A percentile compares a stretch with the other conserved stretches of the same genome.
phyloP scores from a whole-genome alignment of 2,113 vertebrate species.

The Lepidothrix coronata region DNA sequence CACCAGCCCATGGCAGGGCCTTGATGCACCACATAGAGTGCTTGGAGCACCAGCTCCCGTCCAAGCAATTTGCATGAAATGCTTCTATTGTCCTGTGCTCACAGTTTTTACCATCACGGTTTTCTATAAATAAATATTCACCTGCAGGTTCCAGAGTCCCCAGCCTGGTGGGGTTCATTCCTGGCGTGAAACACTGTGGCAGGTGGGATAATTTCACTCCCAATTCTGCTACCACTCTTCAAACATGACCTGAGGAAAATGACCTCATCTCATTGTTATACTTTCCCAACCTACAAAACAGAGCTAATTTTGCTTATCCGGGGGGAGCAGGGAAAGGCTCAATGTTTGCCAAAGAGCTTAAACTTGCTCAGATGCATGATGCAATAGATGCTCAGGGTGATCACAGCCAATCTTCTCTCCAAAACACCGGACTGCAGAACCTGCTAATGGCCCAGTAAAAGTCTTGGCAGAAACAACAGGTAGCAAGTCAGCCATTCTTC shows the following conservation, averaged over 20 bases:
- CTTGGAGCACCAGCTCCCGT: not conserved
- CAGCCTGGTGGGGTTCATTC: not conserved
- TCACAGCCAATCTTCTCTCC: not conserved
- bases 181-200: not conserved
- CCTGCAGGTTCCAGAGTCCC: not conserved
- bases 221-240: not conserved
- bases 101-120: accelerated
- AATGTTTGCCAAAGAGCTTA: not conserved
- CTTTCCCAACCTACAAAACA: not conserved
- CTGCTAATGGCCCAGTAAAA: not conserved
- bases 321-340: not conserved
- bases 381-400: not conserved
- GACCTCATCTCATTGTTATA: not conserved
- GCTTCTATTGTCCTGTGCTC: accelerated
- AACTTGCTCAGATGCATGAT: not conserved
- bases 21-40: accelerated
- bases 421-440: not conserved
- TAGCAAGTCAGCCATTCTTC: not conserved
- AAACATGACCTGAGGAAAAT: not conserved
- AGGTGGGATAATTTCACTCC: not conserved
- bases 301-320: not conserved
- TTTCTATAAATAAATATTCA: not conserved
- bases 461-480: not conserved
- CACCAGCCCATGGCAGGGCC: not conserved
- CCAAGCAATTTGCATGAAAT: not conserved